These are phyloP conservation scores for Bolborhynchus lineola DNA, from an alignment of 2,113 vertebrate genomes.

Conservation along the genomic window DNA sequence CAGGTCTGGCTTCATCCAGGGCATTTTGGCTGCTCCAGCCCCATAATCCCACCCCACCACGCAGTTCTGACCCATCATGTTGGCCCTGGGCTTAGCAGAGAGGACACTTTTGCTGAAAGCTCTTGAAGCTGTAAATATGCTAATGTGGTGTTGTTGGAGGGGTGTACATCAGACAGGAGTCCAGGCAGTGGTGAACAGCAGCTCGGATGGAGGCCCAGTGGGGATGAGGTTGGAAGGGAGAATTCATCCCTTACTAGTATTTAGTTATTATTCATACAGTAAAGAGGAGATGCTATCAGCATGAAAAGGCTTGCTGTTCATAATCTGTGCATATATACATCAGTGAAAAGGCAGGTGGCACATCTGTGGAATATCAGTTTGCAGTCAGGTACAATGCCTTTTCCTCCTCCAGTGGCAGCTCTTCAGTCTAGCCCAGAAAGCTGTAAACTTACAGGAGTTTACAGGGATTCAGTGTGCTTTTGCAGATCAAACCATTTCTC, in stretches of 20 bases:
- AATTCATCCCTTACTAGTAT: not conserved
- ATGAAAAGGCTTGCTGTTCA: not conserved
- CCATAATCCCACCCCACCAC: not conserved
- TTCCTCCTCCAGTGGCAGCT: not conserved
- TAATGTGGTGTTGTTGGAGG: not conserved
- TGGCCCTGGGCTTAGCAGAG: not conserved
- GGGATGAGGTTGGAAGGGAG: not conserved
- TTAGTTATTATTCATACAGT: not conserved
- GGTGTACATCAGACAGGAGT: not conserved
- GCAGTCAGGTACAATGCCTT: not conserved
- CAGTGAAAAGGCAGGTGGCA: not conserved
- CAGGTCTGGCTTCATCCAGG: not conserved
- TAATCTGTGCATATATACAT: not conserved
- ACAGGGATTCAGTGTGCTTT: not conserved
- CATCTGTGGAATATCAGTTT: not conserved
- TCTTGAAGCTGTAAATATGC: not conserved
- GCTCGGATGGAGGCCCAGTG: not conserved
- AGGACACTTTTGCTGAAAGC: not conserved
- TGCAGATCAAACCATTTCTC: not conserved
- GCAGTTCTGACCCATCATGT: fast-evolving
- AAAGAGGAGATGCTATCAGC: not conserved
- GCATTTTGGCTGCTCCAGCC: not conserved
- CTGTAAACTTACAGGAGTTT: not conserved
- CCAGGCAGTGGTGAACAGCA: not conserved
- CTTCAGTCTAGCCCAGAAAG: not conserved